phyloP scores from a whole-genome alignment of 2,888 invertebrate species.

The Urechis unicinctus region DNA sequence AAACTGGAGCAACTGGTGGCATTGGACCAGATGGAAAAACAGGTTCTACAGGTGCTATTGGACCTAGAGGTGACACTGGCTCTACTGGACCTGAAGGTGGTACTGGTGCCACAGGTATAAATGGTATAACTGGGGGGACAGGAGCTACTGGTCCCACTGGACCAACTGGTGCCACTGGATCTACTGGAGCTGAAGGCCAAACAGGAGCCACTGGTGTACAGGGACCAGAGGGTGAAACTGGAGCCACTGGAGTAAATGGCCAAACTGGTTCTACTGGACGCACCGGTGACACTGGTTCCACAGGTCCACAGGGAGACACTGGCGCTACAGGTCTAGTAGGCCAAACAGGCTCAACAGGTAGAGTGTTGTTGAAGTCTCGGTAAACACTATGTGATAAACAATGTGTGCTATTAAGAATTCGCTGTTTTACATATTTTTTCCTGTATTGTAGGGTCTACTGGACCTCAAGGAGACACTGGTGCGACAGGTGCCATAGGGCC shows the following conservation, averaged over 20 bases:
- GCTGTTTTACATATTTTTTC: too few relatives aligned
- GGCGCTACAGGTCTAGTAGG: constrained; percentile 35
- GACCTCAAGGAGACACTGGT: constrained; percentile 4
- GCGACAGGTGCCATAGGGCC: not conserved
- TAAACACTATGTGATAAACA: too few relatives aligned
- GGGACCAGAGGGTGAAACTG: constrained; percentile 51
- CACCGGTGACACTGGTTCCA: not conserved
- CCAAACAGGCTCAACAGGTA: constrained; percentile 23
- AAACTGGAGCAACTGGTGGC: constrained; percentile 8
- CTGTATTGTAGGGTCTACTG: constrained; percentile 1
- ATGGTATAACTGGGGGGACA: constrained; percentile 62
- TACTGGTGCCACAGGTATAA: constrained; percentile 79
- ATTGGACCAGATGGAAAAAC: constrained; percentile 5
- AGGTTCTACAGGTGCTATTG: not conserved
- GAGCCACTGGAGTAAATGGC: not conserved
- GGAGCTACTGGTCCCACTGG: constrained; percentile 14
- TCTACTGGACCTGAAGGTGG: constrained; percentile 59
- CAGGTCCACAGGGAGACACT: constrained; percentile 1
- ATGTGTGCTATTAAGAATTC: too few relatives aligned
- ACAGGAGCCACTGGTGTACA: not conserved
- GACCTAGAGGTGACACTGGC: not conserved
- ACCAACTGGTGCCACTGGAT: constrained; percentile 6
- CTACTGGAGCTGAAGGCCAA: constrained; percentile 9
- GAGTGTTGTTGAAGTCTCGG: not conserved
- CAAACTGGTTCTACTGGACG: not conserved